Percentiles rank a stretch among this genome's conserved stretches.
phyloP scores from a whole-genome alignment of 2,113 vertebrate species.

The Sander vitreus region DNA sequence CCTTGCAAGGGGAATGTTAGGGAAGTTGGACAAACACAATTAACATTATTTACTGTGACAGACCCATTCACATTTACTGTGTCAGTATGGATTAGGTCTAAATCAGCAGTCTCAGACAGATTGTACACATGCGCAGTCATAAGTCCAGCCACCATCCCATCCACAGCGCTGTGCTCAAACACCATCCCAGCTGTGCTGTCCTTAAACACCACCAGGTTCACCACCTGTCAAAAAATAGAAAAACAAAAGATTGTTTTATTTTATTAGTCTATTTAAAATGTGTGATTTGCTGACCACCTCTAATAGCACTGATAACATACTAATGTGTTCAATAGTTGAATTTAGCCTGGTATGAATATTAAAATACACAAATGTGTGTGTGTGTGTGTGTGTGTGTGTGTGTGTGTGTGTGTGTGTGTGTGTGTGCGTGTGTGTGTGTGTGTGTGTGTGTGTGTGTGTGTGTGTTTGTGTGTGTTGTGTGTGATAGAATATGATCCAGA shows the following conservation, averaged over 20 bases:
- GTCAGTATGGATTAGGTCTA: conserved; percentile 45
- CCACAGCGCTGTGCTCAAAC: conserved; percentile 86
- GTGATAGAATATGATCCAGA: background rate
- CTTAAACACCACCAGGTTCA: conserved; percentile 85
- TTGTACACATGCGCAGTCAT: conserved; percentile 77
- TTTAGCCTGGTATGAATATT: background rate
- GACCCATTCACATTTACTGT: conserved; percentile 43
- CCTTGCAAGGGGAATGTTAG: conserved; percentile 69
- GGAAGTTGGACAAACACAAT: conserved; percentile 44
- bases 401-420: background rate
- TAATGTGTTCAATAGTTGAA: background rate
- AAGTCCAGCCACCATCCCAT: conserved; percentile 86
- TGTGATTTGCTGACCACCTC: background rate
- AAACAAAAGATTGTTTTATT: background rate
- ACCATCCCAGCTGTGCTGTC: conserved; percentile 82
- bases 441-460: no score
- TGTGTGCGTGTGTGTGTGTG: no score
- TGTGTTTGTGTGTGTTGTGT: background rate
- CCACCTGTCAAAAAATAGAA: conserved; percentile 70
- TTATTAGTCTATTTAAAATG: background rate
- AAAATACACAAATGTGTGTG: background rate
- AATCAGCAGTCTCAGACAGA: conserved; percentile 80
- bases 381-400: background rate
- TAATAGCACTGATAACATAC: background rate
- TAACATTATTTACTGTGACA: conserved; percentile 33